Conservation (phyloP, 2,888 invertebrate species). For the Flexamia atlantica region DNA sequence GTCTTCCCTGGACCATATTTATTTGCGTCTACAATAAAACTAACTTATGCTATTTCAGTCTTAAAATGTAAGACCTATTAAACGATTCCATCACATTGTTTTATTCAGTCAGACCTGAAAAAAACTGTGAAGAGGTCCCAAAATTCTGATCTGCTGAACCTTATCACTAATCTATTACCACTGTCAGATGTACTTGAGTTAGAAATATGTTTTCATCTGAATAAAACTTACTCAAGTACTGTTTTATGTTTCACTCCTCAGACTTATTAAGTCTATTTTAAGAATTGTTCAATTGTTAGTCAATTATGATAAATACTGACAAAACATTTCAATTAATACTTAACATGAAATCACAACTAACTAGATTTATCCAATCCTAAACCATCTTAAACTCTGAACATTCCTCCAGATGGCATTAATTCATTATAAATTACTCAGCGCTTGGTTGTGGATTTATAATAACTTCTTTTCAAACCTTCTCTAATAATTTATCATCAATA, state of each 20-base stretch:
- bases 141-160: neutral
- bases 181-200: slow-evolving; percentile 8
- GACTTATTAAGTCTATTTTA: neutral
- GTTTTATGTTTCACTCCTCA: no score
- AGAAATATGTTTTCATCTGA: slow-evolving; percentile 30
- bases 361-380: neutral
- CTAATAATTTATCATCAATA: neutral
- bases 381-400: neutral
- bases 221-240: slow-evolving; percentile 35
- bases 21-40: slow-evolving; percentile 34
- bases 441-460: neutral
- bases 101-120: slow-evolving; percentile 33
- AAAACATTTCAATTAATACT: neutral
- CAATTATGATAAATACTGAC: no score
- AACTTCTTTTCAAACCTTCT: no score
- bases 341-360: neutral
- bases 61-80: slow-evolving; percentile 31
- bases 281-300: neutral
- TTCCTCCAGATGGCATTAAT: neutral
- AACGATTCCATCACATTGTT: slow-evolving; percentile 14
- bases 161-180: neutral
- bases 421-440: neutral
- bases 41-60: slow-evolving; percentile 39
- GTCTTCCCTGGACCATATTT: slow-evolving; percentile 30
- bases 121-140: slow-evolving; percentile 38